A percentile compares a stretch with the other conserved stretches of the same genome.
phyloP scores from a whole-genome alignment of 1,140 invertebrate genomes.

The Ips typographus region DNA sequence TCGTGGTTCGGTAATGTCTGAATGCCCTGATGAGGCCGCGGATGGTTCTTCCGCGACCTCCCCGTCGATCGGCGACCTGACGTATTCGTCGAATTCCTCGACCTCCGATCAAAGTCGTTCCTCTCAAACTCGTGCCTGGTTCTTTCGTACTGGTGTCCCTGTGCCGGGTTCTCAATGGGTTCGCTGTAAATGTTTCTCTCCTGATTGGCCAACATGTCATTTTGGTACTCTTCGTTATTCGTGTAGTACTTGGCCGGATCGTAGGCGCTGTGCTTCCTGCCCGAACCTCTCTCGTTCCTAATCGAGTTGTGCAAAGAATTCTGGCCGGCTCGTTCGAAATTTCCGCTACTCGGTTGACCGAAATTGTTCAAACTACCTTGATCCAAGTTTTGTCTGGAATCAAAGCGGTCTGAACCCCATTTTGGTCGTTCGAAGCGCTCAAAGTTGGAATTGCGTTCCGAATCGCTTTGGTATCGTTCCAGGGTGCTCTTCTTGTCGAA shows the following conservation, averaged over 20 bases:
- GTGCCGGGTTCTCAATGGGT: conserved; percentile 44
- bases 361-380: conserved; percentile 45
- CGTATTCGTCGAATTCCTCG: conserved; percentile 47
- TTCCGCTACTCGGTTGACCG: conserved; percentile 41
- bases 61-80: conserved; percentile 48
- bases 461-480: conserved; percentile 52
- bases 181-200: conserved; percentile 49
- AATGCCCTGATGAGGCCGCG: conserved; percentile 46
- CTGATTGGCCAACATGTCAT: conserved; percentile 50
- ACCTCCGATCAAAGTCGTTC: conserved; percentile 54
- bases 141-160: conserved; percentile 45
- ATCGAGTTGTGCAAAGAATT: conserved; percentile 40
- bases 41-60: conserved; percentile 43
- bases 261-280: conserved; percentile 53
- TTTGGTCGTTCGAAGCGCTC: conserved; percentile 51
- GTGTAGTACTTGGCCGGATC: conserved; percentile 57
- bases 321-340: conserved; percentile 44
- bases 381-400: conserved; percentile 43
- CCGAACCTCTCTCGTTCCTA: conserved; percentile 40
- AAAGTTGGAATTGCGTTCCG: conserved; percentile 42
- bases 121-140: conserved; percentile 57
- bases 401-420: conserved; percentile 50
- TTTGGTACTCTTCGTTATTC: conserved; percentile 50
- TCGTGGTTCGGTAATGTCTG: conserved; percentile 51
- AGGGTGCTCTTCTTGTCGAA: conserved; percentile 58